Conservation (phyloP, 2,888 invertebrate species). For the Caenorhabditis auriculariae region DNA sequence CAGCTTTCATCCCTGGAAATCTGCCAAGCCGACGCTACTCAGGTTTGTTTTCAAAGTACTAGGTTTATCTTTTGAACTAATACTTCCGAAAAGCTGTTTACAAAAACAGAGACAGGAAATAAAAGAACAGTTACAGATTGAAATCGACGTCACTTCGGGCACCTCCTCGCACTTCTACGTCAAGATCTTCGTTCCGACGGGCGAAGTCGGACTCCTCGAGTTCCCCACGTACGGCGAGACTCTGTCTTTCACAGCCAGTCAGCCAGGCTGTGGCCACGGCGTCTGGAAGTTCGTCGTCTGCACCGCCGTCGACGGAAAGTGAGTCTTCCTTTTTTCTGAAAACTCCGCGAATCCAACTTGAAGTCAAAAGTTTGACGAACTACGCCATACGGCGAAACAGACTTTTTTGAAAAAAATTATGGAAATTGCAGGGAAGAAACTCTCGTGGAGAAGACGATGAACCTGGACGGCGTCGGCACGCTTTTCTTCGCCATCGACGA, state of each 20-base stretch:
- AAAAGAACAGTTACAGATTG: conserved; percentile 34
- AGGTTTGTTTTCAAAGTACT: conserved; percentile 5
- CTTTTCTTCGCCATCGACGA: conserved; percentile 53
- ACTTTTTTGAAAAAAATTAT: no score
- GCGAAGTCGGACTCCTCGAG: conserved; percentile 36
- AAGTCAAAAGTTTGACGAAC: neutral
- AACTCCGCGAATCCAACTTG: neutral
- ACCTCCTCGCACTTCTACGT: conserved; percentile 33
- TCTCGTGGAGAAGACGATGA: conserved; percentile 22
- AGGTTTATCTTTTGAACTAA: neutral
- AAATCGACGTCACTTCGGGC: conserved; percentile 42
- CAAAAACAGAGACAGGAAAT: neutral
- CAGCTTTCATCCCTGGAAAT: conserved; percentile 13
- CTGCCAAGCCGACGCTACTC: conserved; percentile 21
- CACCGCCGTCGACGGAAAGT: conserved; percentile 25
- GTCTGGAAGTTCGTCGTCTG: conserved; percentile 44
- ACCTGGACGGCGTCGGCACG: conserved; percentile 55
- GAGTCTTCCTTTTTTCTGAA: neutral
- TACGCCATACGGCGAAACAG: no score
- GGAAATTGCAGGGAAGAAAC: conserved; percentile 27
- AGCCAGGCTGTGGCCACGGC: conserved; percentile 50
- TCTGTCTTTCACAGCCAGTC: conserved; percentile 38
- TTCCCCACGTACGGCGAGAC: conserved; percentile 35
- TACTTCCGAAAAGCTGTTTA: neutral
- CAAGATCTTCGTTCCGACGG: conserved; percentile 42